phyloP scores from a whole-genome alignment of 2,888 invertebrate species.

The Tenodera sinensis region DNA sequence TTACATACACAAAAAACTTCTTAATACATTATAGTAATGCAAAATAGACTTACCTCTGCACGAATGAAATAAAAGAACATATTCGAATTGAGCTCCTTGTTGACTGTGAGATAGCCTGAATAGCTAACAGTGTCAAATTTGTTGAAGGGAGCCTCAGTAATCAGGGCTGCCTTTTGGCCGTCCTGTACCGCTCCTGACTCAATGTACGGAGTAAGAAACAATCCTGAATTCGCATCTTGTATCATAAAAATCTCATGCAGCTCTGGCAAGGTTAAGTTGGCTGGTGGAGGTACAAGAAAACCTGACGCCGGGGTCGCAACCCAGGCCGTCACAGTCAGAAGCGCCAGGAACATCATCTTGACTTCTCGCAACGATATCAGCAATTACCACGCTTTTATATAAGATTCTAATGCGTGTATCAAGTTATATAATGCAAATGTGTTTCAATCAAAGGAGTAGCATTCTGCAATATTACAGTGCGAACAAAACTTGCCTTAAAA shows the following conservation, averaged over 20 bases:
- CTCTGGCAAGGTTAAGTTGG: no score
- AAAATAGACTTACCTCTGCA: slow-evolving; percentile 39
- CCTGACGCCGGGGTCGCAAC: background rate
- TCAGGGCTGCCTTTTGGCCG: slow-evolving; percentile 49
- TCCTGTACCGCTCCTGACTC: slow-evolving; percentile 51
- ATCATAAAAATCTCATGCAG: background rate
- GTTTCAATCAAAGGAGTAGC: no score
- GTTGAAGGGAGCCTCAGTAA: slow-evolving; percentile 45
- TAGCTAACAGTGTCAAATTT: slow-evolving; percentile 48
- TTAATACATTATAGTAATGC: background rate
- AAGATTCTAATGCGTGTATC: background rate
- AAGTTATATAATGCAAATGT: background rate
- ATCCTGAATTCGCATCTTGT: slow-evolving; percentile 45
- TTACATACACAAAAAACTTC: no score
- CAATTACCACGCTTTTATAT: background rate
- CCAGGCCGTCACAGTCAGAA: background rate
- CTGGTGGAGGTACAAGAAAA: background rate
- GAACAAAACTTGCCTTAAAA: background rate
- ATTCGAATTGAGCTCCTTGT: slow-evolving; percentile 45
- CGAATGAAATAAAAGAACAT: slow-evolving; percentile 53
- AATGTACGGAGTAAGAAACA: slow-evolving; percentile 55
- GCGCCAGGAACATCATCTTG: background rate
- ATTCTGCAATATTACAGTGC: background rate
- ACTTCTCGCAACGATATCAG: background rate
- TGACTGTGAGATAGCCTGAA: slow-evolving; percentile 48